Evolutionary conservation across 2,888 invertebrate genomes (phyloP), one percentile per base, ranked within the genome.

Genomic region (Sesamia inferens): DNA sequence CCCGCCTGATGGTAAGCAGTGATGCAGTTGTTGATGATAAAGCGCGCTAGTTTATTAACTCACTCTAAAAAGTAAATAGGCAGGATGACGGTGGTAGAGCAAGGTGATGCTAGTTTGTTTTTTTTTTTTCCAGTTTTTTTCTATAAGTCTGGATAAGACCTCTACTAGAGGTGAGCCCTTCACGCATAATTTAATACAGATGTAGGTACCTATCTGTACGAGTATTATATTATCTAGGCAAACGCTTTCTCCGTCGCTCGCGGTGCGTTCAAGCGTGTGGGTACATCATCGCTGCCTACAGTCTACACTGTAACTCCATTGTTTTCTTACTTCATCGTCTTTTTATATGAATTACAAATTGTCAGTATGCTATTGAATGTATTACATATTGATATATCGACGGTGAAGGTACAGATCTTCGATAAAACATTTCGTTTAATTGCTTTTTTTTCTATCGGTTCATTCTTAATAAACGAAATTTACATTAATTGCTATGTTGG

Each of bases 261-360:
- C 83, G 81, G 89, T 92, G 92, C 93, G 92, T 90, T 92, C 87
- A 87, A 90, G 91, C 93, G 93, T 92, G 91, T 92, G 92, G 31
- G 31, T 31, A 92, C 91, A 86, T 82, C 88, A 88, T 87, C 82
- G 84, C 86, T 88, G 84, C 85, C 88, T 90, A 88, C 90, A 84
- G 84, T 85, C 88, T 90, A 88, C 90, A 84, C 90, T 90, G 87
- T 84, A 82, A 85, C 84, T 87, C 89, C 82, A 92, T 92, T 93
- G 92, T 93, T 90, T 90, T 90, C 71, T 74, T 86, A 88, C 87
- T 89, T 88, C 80, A 76, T 86, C 81, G 73, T 78, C 65, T 90
- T 88, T 89, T 89, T 89, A 80, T 86, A 79, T 79, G 75, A 86
- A 84, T 85, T 82, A 85, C 86, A 79, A 84, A 79, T 78, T 71